Evolutionary conservation across 2,113 vertebrate species (phyloP).

Genomic region (Apeltes quadracus): DNA sequence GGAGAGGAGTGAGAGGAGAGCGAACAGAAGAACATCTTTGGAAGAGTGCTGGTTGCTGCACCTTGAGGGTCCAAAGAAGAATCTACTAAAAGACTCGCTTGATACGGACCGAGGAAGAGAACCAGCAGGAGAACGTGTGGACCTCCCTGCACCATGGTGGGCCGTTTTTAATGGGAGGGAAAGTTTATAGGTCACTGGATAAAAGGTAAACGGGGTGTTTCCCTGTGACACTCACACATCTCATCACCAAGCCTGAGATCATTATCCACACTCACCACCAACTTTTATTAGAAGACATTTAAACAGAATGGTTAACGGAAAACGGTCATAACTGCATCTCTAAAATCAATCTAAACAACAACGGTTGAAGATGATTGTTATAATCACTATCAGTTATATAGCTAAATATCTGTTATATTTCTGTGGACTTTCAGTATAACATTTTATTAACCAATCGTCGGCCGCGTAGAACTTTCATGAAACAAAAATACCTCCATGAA

Average conservation of each 20-base stretch:
- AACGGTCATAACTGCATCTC: slow-evolving; percentile 34
- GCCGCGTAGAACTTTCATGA: slow-evolving; percentile 55
- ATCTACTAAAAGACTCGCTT: no score
- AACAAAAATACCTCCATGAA: slow-evolving; percentile 59
- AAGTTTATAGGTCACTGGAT: background rate
- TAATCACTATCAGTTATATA: slow-evolving; percentile 60
- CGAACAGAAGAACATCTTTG: no score
- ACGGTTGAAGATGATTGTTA: slow-evolving; percentile 47
- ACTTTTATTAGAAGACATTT: slow-evolving; percentile 72
- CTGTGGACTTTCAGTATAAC: slow-evolving; percentile 73
- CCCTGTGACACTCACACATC: background rate
- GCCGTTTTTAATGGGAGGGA: background rate
- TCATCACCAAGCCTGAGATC: background rate
- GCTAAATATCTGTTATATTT: slow-evolving; percentile 73
- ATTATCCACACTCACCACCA: slow-evolving; percentile 47
- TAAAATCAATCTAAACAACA: slow-evolving; percentile 56
- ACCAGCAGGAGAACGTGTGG: no score
- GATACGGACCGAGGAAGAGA: no score
- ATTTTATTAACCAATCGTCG: slow-evolving; percentile 55
- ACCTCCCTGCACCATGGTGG: no score
- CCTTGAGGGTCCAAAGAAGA: no score
- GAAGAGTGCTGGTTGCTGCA: no score
- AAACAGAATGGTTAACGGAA: slow-evolving; percentile 57
- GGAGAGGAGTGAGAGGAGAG: no score
- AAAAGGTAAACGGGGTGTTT: background rate